Base-by-base conservation (phyloP, 2,113 vertebrate species). In the Dicaeum eximium region DNA sequence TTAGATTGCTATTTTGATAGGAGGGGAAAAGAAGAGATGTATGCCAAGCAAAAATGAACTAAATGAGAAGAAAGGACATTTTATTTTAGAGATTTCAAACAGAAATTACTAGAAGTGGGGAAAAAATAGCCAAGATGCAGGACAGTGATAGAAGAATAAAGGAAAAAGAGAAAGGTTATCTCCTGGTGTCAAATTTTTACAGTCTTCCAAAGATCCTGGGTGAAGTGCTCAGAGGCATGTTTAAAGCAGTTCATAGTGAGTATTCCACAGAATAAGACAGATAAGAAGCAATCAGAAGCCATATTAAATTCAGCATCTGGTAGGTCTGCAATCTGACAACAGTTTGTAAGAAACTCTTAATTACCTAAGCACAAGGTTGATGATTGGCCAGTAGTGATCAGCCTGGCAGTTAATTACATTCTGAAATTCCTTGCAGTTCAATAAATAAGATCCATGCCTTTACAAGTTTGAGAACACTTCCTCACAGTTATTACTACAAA, bases 41-140 rank as follows among this genome's bases (percentile, higher is more conserved):
- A 78, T 65, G 33, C 75, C 83, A 88, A 91, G 64, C 57, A 83
- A 69, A 93, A 94, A 42, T 37, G 5, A 88, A 92, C 6, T 25
- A 62, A 66, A 92, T 80, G 38, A 92, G 61, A 62, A 82, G 57
- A 73, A 79, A 80, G 44, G 44, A 50, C n/a, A 78, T 85, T 92
- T 93, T 86, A 95, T 92, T 90, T 56, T 70, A 85, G 50, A 94
- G 47, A 61, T 64, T 77, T 77, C 58, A 61, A 91, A 79, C 23
- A 90, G 65, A 79, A 96, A 84, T 44, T 92, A 25, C 21, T 77
- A 94, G 74, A 80, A 85, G 64, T 62, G 20, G 65, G 33, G 50
- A 56, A 65, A 72, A 81, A 80, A 72, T 13, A 81, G 73, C 9
- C 23, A 86, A 91, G 85, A 72, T 50, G 84, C 58, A 92, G 30